These are phyloP conservation scores for Drosophila punjabiensis DNA, from an alignment of 1,140 invertebrate genomes.

Conservation along the genomic window DNA sequence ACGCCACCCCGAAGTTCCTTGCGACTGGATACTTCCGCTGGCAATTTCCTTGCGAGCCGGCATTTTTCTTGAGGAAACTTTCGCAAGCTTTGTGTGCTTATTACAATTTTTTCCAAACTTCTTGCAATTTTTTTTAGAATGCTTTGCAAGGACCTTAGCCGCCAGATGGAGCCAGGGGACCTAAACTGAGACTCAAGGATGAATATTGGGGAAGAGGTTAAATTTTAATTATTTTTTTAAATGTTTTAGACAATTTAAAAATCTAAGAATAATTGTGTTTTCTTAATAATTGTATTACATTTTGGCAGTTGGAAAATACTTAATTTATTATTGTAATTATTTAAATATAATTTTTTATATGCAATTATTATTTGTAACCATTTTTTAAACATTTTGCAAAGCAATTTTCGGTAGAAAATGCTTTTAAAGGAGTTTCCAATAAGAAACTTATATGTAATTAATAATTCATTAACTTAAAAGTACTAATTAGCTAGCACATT, in stretches of 20 bases:
- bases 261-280: background rate
- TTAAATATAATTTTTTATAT: background rate
- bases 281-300: background rate
- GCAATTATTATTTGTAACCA: no score
- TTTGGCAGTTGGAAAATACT: no score
- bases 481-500: background rate
- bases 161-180: slow-evolving; percentile 69
- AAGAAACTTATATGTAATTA: no score
- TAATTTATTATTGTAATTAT: background rate
- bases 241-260: background rate
- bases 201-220: background rate
- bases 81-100: slow-evolving; percentile 67
- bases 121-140: slow-evolving; percentile 11
- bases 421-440: no score
- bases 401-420: background rate
- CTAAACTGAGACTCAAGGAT: slow-evolving; percentile 1
- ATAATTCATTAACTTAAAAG: background rate
- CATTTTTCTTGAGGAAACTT: slow-evolving; percentile 68
- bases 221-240: background rate
- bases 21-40: slow-evolving; percentile 20
- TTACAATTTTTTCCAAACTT: slow-evolving; percentile 28
- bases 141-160: slow-evolving; percentile 5
- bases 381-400: background rate
- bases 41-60: slow-evolving; percentile 16
- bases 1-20: slow-evolving; percentile 56